phyloP scores from a whole-genome alignment of 2,797 vertebrate genomes.

The Tolypeutes matacus region DNA sequence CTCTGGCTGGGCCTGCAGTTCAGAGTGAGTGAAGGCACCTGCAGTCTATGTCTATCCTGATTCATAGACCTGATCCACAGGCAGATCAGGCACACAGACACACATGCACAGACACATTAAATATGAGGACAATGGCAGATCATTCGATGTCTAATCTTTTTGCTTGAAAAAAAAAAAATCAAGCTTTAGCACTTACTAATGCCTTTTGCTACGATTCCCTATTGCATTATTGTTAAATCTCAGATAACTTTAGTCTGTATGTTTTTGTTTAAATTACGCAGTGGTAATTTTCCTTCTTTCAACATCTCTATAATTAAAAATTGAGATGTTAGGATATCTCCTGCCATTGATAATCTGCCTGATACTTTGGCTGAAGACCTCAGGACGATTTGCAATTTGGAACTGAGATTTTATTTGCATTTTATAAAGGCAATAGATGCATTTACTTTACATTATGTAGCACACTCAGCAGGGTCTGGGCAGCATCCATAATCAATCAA shows the following conservation, averaged over 20 bases:
- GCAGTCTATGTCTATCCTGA: slow-evolving; percentile 67
- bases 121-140: slow-evolving; percentile 35
- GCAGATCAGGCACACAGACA: too few relatives aligned
- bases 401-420: background rate
- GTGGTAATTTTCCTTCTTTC: slow-evolving; percentile 11
- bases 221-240: background rate
- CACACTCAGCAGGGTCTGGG: background rate
- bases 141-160: background rate
- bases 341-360: background rate
- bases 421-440: background rate
- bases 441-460: background rate
- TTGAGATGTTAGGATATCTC: slow-evolving; percentile 33
- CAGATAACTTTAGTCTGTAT: background rate
- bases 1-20: background rate
- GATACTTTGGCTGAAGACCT: slow-evolving; percentile 18
- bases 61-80: slow-evolving; percentile 44
- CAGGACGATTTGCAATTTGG: background rate
- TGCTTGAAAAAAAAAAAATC: slow-evolving; percentile 22
- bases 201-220: slow-evolving; percentile 35
- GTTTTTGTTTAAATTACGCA: slow-evolving; percentile 31
- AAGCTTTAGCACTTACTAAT: background rate
- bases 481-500: background rate
- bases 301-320: slow-evolving; percentile 21
- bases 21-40: background rate
- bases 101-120: background rate